Evolutionary conservation across 2,797 vertebrate species (phyloP).

Genomic region (Eptatretus atami): DNA sequence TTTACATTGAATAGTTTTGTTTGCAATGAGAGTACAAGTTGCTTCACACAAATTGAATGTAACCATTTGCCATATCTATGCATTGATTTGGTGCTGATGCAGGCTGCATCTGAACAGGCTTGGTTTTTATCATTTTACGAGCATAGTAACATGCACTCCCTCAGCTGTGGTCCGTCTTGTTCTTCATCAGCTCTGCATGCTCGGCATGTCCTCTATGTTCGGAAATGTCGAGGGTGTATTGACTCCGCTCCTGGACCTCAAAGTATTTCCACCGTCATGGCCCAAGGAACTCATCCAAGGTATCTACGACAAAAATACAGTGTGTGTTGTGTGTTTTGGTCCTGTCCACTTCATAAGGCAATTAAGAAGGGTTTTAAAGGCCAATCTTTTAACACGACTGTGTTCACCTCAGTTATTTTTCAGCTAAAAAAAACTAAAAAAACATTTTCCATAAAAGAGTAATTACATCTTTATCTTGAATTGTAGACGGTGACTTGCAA

Average conservation of each 20-base stretch:
- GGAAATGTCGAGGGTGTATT: constrained; percentile 42
- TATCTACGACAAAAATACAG: constrained; percentile 12
- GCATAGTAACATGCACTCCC: constrained; percentile 43
- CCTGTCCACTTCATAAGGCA: too few relatives aligned
- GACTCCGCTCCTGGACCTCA: constrained; percentile 28
- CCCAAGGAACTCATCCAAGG: constrained; percentile 32
- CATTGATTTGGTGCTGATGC: constrained; percentile 6
- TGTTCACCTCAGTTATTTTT: too few relatives aligned
- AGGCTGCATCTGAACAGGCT: constrained; percentile 46
- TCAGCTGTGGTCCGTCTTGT: constrained; percentile 43
- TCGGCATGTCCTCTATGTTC: constrained; percentile 70
- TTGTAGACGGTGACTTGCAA: too few relatives aligned
- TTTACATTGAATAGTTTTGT: too few relatives aligned
- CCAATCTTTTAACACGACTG: too few relatives aligned
- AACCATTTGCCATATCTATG: not conserved
- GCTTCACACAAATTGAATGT: too few relatives aligned
- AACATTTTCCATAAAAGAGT: too few relatives aligned
- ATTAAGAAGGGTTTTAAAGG: too few relatives aligned
- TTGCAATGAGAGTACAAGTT: too few relatives aligned
- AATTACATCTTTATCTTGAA: too few relatives aligned
- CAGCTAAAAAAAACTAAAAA: too few relatives aligned
- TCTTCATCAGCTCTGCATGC: constrained; percentile 46
- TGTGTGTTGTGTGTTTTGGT: too few relatives aligned
- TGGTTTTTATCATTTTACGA: constrained; percentile 56
- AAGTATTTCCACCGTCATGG: constrained; percentile 20